Evolutionary conservation across 2,888 invertebrate genomes (phyloP).

Genomic region (Myopa testacea): DNA sequence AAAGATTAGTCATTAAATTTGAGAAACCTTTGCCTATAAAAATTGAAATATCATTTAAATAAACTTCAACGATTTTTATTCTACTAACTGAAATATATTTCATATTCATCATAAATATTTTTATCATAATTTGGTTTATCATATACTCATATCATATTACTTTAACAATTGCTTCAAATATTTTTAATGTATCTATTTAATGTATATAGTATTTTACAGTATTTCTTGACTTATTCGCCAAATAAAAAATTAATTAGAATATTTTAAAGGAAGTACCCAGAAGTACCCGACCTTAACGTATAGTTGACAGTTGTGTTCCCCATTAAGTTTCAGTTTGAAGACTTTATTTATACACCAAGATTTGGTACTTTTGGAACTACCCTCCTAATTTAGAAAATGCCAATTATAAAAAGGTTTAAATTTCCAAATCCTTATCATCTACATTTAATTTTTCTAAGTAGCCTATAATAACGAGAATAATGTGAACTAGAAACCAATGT

Average conservation of each 20-base stretch:
- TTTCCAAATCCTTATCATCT: too few species aligned
- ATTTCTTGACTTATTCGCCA: background rate
- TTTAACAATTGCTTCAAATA: background rate
- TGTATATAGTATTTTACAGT: too few species aligned
- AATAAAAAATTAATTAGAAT: constrained; percentile 5
- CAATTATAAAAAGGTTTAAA: too few species aligned
- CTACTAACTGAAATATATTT: constrained; percentile 20
- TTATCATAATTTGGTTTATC: background rate
- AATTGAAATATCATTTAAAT: background rate
- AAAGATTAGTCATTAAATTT: background rate
- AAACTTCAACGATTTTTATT: constrained; percentile 1
- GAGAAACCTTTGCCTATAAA: background rate
- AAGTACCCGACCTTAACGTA: too few species aligned
- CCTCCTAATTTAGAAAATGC: too few species aligned
- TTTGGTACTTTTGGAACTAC: too few species aligned
- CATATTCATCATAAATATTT: background rate
- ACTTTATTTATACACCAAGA: background rate
- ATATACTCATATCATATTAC: background rate
- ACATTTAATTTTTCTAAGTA: too few species aligned
- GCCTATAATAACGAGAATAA: too few species aligned
- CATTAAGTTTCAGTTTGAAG: background rate
- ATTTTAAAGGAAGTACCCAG: too few species aligned
- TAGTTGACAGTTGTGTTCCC: too few species aligned
- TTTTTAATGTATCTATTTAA: background rate
- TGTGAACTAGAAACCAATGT: too few species aligned